These are phyloP conservation scores for Elegia similella DNA, from an alignment of 2,888 invertebrate genomes.

Conservation along the genomic window DNA sequence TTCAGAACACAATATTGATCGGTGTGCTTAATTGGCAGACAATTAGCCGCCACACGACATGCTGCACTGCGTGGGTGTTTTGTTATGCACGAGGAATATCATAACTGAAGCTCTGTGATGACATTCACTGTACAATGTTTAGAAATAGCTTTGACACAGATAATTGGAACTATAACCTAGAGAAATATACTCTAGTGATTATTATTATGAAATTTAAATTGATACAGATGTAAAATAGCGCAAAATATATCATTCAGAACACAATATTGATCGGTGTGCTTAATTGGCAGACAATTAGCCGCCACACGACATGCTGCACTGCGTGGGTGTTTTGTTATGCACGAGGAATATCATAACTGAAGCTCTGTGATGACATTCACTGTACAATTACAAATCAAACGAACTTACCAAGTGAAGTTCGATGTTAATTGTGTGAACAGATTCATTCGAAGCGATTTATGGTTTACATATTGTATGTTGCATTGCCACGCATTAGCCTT, in stretches of 20 bases:
- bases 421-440: too few species aligned
- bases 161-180: too few species aligned
- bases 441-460: too few species aligned
- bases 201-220: too few species aligned
- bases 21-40: constrained; percentile 41
- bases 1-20: constrained; percentile 32
- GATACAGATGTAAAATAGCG: too few species aligned
- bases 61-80: constrained; percentile 26
- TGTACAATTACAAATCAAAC: too few species aligned
- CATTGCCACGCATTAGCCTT: too few species aligned
- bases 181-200: too few species aligned
- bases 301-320: constrained; percentile 30
- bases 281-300: constrained; percentile 44
- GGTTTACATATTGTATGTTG: too few species aligned
- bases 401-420: too few species aligned
- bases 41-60: constrained; percentile 40
- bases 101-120: constrained; percentile 23
- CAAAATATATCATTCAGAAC: constrained; percentile 26
- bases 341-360: constrained; percentile 34
- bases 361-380: not conserved
- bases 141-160: too few species aligned
- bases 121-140: too few species aligned
- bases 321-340: constrained; percentile 34
- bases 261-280: constrained; percentile 34
- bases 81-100: constrained; percentile 36